Conservation (phyloP, 2,797 vertebrate genomes). For the Helicolenus hilgendorfi region DNA sequence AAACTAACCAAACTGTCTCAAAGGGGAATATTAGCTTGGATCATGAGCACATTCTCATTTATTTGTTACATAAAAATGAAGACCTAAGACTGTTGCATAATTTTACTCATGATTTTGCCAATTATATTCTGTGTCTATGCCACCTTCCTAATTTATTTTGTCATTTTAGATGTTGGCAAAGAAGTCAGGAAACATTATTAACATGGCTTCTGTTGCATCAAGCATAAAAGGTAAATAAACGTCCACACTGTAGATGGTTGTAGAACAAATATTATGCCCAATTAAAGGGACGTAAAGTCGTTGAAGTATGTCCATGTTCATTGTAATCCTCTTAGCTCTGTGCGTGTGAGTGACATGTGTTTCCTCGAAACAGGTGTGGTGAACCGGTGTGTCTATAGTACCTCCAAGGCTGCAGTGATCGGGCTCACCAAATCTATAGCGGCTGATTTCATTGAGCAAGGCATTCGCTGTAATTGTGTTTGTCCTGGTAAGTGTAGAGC, state of each 20-base stretch:
- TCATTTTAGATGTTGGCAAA: slow-evolving; percentile 93
- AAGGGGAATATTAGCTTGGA: slow-evolving; percentile 4
- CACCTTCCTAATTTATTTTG: slow-evolving; percentile 38
- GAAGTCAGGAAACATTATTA: slow-evolving; percentile 97
- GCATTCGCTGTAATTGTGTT: slow-evolving; percentile 94
- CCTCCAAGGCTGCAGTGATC: slow-evolving; percentile 97
- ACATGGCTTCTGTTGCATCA: slow-evolving; percentile 97
- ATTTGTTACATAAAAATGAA: background rate
- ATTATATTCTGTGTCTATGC: background rate
- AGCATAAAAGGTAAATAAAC: slow-evolving; percentile 94
- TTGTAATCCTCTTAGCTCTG: slow-evolving; percentile 78
- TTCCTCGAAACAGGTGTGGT: slow-evolving; percentile 89
- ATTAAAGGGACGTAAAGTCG: slow-evolving; percentile 23
- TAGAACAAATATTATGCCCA: background rate
- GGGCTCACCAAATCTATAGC: slow-evolving; percentile 97
- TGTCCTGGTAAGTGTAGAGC: slow-evolving; percentile 86
- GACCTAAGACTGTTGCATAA: background rate
- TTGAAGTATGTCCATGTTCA: slow-evolving; percentile 57
- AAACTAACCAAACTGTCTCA: slow-evolving; percentile 58
- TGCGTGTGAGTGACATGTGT: slow-evolving; percentile 51
- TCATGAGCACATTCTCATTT: background rate
- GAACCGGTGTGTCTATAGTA: slow-evolving; percentile 95
- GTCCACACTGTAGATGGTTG: background rate
- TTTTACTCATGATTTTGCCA: background rate
- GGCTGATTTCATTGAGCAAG: slow-evolving; percentile 95